Evolutionary conservation across 2,888 invertebrate genomes (phyloP).

Genomic region (Sericinus montela): DNA sequence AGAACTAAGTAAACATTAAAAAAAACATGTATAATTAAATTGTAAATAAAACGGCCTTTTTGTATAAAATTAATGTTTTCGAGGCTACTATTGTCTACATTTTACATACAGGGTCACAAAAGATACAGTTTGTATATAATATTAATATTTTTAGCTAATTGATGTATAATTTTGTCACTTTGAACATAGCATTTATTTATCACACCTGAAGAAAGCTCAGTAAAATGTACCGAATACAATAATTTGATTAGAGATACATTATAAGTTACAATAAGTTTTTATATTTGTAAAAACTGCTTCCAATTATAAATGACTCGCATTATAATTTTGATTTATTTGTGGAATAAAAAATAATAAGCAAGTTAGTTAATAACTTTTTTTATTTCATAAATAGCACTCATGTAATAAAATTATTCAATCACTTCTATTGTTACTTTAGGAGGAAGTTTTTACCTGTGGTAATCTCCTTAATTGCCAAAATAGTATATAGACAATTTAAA

Average conservation of each 20-base stretch:
- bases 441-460: slow-evolving; percentile 59
- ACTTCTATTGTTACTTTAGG: neutral
- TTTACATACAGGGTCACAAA: slow-evolving; percentile 68
- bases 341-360: neutral
- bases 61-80: slow-evolving; percentile 49
- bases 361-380: neutral
- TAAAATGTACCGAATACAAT: slow-evolving; percentile 39
- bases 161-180: slow-evolving; percentile 29
- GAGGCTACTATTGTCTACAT: slow-evolving; percentile 59
- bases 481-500: slow-evolving; percentile 35
- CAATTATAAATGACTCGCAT: slow-evolving; percentile 23
- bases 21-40: slow-evolving; percentile 38
- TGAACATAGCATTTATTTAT: slow-evolving; percentile 59
- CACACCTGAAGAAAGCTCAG: slow-evolving; percentile 79
- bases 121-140: slow-evolving; percentile 53
- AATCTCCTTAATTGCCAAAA: slow-evolving; percentile 79
- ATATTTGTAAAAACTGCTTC: slow-evolving; percentile 24
- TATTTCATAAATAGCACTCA: neutral
- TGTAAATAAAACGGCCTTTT: slow-evolving; percentile 56
- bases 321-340: slow-evolving; percentile 17
- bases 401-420: neutral
- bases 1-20: slow-evolving; percentile 31
- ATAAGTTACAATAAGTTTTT: slow-evolving; percentile 22
- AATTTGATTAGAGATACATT: slow-evolving; percentile 18
- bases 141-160: slow-evolving; percentile 40